A percentile compares a stretch with the other conserved stretches of the same genome.
Evolutionary conservation across 2,113 vertebrate genomes (phyloP).

Genomic region (Geococcyx californianus): DNA sequence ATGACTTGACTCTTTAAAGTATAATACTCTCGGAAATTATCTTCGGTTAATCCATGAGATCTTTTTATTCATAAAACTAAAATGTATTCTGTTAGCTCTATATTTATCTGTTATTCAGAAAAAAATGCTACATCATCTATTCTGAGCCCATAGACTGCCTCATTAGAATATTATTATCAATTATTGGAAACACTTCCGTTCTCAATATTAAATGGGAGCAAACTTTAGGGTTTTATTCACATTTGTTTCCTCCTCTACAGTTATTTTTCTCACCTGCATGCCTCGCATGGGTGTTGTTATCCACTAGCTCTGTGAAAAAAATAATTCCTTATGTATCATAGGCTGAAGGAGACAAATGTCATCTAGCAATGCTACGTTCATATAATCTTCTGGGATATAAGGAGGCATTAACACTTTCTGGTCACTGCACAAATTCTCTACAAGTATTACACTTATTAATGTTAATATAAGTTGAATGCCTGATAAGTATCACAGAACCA

Average conservation of each 20-base stretch:
- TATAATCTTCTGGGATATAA: neutral
- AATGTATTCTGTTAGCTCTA: neutral
- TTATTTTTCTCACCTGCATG: neutral
- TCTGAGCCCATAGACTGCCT: neutral
- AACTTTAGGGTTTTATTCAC: neutral
- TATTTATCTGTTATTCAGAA: constrained; percentile 10
- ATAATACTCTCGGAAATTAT: constrained; percentile 8
- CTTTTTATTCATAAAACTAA: constrained; percentile 6
- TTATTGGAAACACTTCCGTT: neutral
- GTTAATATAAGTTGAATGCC: neutral
- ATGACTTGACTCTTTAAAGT: neutral
- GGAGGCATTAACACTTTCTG: neutral
- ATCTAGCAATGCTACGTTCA: neutral
- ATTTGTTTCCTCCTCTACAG: neutral
- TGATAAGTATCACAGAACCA: neutral
- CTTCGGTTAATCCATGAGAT: neutral
- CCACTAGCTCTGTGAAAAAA: neutral
- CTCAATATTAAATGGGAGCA: neutral
- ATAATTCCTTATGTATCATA: neutral
- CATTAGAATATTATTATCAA: constrained; percentile 40
- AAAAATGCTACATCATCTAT: neutral
- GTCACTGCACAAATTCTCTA: neutral
- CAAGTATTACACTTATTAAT: neutral
- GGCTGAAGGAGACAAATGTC: neutral
- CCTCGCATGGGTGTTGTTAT: neutral